A percentile compares a stretch with the other conserved stretches of the same genome.
Conservation (phyloP, 2,888 invertebrate species). For the Trachelus tabidus region DNA sequence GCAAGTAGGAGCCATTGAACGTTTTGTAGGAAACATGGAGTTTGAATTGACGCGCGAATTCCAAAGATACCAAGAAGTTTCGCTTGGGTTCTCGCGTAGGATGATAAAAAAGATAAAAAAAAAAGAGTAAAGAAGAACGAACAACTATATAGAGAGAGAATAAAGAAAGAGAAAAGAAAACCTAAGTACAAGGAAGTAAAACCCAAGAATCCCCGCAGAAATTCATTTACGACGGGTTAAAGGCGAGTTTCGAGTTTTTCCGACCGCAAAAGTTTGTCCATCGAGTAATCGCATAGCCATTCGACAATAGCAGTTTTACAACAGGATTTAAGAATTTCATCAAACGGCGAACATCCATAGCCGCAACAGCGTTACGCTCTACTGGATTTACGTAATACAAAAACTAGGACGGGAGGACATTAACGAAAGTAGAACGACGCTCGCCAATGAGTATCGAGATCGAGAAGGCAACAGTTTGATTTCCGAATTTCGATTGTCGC, state of each 20-base stretch:
- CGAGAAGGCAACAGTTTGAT: neutral
- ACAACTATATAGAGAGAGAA: neutral
- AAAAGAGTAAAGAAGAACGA: neutral
- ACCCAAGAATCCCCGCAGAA: neutral
- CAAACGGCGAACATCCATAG: neutral
- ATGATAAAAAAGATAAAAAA: neutral
- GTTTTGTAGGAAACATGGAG: neutral
- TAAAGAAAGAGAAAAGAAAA: neutral
- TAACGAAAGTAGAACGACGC: neutral
- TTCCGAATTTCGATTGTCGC: neutral
- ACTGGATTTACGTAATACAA: neutral
- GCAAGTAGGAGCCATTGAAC: neutral
- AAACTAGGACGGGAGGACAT: neutral
- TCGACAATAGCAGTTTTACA: neutral
- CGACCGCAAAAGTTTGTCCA: neutral
- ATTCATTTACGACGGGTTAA: neutral
- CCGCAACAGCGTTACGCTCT: neutral
- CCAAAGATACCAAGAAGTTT: neutral
- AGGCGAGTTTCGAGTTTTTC: neutral
- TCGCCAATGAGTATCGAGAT: neutral
- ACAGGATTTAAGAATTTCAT: neutral
- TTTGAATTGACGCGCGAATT: neutral
- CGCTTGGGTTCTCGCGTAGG: neutral
- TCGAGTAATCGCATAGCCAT: neutral
- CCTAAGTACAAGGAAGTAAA: neutral